Base-by-base conservation (phyloP, 2,113 vertebrate species). In the Chrysemys picta region DNA sequence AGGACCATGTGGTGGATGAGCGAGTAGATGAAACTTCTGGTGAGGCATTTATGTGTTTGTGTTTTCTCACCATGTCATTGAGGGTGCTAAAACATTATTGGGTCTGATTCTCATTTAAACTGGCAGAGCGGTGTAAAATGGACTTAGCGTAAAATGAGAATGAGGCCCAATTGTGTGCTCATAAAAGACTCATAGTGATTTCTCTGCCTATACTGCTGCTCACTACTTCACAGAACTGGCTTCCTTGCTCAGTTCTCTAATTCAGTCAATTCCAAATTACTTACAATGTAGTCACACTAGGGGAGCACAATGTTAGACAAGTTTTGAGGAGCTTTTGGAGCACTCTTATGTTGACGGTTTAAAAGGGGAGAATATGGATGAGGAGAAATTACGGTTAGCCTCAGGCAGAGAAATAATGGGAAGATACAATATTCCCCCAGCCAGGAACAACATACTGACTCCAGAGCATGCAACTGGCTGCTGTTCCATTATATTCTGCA, bases 11-110 rank as follows among this genome's bases (percentile, higher is more conserved):
- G 4, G 99, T 99, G 88, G 99, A 99, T 1, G 99, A 99, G 97
- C 98, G 99, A 91, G 98, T 99, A 88, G 99, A 99, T 8, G 99
- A 99, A 97, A 99, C 99, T 87, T 99, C 99, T 53, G 99, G 99
- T 99, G 91, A 98, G 99, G n/a, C 65, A 38, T 38, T 72, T 72
- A n/a, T 38, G 35, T 21, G 4, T 69, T 38, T n/a, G 35, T 69
- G 17, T 72, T 72, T 93, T 83, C 50, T 31, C 65, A 2, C 89
- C 88, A 11, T 31, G 29, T 94, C 25, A 2, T 31, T 29, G 38
- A 75, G 72, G 7, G 14, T 52, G 25, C 25, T 16, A 72, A 72
- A 56, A 84, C 35, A 3, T 54, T 91, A 72, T 21, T 72, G n/a
- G 35, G n/a, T 21, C 13, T 21, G 19, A 22, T 38, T 72, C 9